These are phyloP conservation scores for Pelobates fuscus DNA, from an alignment of 2,113 vertebrate species.

Conservation along the genomic window DNA sequence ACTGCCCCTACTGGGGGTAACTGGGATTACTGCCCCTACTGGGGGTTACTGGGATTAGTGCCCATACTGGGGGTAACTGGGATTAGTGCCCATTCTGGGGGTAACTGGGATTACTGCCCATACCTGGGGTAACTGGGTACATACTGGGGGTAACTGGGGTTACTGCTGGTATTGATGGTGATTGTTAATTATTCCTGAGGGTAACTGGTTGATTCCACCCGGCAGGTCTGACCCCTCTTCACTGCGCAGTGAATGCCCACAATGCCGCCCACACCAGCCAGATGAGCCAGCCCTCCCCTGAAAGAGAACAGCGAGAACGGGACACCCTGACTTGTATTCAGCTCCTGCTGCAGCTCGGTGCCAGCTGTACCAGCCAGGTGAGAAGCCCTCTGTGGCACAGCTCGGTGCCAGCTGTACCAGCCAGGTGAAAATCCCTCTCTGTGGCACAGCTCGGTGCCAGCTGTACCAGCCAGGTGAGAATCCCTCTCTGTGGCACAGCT, in stretches of 20 bases:
- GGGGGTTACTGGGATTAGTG: background rate
- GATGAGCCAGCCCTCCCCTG: conserved; percentile 43
- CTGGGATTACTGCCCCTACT: background rate
- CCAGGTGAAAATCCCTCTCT: too few relatives aligned
- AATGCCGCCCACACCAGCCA: conserved; percentile 68
- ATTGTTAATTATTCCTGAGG: too few relatives aligned
- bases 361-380: conserved; percentile 78
- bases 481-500: too few relatives aligned
- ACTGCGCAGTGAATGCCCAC: conserved; percentile 83
- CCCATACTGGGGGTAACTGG: too few relatives aligned
- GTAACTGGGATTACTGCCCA: too few relatives aligned
- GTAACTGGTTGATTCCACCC: background rate
- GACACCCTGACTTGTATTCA: conserved; percentile 75
- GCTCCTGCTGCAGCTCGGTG: conserved; percentile 72
- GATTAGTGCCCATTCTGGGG: too few relatives aligned
- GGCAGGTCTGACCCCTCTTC: conserved; percentile 82
- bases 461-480: too few relatives aligned
- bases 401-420: background rate
- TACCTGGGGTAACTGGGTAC: too few relatives aligned
- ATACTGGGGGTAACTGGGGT: too few relatives aligned
- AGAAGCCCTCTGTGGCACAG: background rate
- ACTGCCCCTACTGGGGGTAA: background rate
- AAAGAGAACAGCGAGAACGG: conserved; percentile 58
- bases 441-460: too few relatives aligned
- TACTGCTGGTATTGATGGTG: too few relatives aligned